Conservation (phyloP, 2,888 invertebrate species). For the Opisthograptis luteolata region DNA sequence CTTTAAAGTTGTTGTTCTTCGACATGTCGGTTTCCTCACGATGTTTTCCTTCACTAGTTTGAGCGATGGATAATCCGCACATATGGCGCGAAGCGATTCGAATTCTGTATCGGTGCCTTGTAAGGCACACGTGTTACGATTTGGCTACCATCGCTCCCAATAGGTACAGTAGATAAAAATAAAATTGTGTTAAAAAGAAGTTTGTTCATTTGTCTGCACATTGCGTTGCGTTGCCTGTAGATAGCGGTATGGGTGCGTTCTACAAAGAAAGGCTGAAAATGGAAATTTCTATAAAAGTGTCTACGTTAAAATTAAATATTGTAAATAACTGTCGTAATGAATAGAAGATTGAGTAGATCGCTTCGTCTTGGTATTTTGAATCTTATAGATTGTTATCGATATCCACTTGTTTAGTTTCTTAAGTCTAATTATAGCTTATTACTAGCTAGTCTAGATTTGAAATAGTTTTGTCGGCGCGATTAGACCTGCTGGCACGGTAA, state of each 20-base stretch:
- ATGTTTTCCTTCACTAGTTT: too few species aligned
- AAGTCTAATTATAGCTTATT: slow-evolving; percentile 1
- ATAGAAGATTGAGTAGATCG: slow-evolving; percentile 39
- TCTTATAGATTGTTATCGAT: slow-evolving; percentile 9
- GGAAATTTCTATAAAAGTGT: slow-evolving; percentile 50
- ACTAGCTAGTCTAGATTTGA: not conserved
- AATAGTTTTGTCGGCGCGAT: slow-evolving; percentile 4
- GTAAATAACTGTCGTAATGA: slow-evolving; percentile 62
- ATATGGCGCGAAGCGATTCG: too few species aligned
- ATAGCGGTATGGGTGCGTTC: slow-evolving; percentile 30
- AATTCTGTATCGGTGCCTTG: too few species aligned
- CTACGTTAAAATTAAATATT: slow-evolving; percentile 49
- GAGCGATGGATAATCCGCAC: too few species aligned
- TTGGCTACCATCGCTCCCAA: too few species aligned
- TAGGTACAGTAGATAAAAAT: too few species aligned
- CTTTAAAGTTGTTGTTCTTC: too few species aligned
- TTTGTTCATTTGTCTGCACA: slow-evolving; percentile 12
- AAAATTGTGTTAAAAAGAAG: slow-evolving; percentile 6
- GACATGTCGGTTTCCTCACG: too few species aligned
- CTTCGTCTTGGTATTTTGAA: slow-evolving; percentile 47
- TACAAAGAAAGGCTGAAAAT: slow-evolving; percentile 61
- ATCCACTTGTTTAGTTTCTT: slow-evolving; percentile 4
- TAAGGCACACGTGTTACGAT: too few species aligned
- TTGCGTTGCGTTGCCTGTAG: slow-evolving; percentile 3
- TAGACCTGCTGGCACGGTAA: too few species aligned